Evolutionary conservation across 2,797 vertebrate genomes (phyloP).

Genomic region (Kryptopterus vitreolus): DNA sequence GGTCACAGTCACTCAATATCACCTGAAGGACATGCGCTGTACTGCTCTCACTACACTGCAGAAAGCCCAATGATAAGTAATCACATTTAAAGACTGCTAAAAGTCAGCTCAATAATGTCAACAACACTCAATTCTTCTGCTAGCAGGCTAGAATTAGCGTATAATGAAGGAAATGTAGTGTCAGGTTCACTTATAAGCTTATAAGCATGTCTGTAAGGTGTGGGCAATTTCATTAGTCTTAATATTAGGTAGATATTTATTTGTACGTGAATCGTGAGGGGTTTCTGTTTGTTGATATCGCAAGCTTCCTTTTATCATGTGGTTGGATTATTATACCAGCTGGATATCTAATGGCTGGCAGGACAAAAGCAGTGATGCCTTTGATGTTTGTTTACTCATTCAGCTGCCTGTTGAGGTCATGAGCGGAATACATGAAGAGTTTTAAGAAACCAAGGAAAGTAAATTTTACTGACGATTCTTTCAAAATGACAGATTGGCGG

Average conservation of each 20-base stretch:
- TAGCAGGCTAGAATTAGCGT: background rate
- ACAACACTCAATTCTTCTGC: background rate
- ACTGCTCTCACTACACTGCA: background rate
- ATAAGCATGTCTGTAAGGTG: background rate
- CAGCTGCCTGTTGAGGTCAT: background rate
- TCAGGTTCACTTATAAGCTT: background rate
- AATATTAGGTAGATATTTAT: too few species aligned
- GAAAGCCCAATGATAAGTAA: conserved; percentile 9
- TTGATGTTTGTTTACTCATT: conserved; percentile 2
- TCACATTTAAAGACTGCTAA: conserved; percentile 10
- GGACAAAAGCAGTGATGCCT: background rate
- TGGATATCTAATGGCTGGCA: background rate
- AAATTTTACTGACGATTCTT: background rate
- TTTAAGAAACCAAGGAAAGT: background rate
- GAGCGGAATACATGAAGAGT: background rate
- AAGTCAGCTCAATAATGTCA: background rate
- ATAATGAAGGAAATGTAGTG: background rate
- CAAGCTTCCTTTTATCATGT: background rate
- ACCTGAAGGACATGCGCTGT: conserved; percentile 20
- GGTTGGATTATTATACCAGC: conserved; percentile 11
- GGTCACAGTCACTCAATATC: conserved; percentile 20
- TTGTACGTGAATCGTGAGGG: background rate
- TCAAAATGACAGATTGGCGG: background rate
- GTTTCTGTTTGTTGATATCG: conserved; percentile 1
- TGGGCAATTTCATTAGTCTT: background rate